Conservation (phyloP, 2,797 vertebrate species). For the Ciconia nigra region DNA sequence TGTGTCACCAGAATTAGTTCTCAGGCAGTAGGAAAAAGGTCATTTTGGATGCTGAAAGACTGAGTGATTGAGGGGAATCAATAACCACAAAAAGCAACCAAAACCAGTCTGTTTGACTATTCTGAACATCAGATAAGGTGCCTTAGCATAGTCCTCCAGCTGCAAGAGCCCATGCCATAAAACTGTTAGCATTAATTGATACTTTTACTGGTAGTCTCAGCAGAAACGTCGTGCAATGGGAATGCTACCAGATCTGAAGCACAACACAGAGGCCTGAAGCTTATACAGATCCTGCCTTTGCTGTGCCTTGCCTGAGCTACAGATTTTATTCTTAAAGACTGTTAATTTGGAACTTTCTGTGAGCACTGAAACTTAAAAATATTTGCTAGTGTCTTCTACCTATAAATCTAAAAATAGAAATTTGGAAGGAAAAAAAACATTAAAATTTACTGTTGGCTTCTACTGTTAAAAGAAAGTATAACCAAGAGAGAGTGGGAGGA, state of each 20-base stretch:
- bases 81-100: not conserved
- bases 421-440: not conserved
- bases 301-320: not conserved
- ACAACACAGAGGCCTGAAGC: not conserved
- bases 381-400: not conserved
- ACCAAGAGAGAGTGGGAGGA: not conserved
- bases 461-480: not conserved
- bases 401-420: constrained; percentile 7
- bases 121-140: not conserved
- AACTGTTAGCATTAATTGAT: not conserved
- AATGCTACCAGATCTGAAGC: not conserved
- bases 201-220: not conserved
- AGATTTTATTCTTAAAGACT: not conserved
- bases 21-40: not conserved
- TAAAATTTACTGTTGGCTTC: not conserved
- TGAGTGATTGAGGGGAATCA: not conserved
- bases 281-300: not conserved
- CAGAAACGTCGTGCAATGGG: not conserved
- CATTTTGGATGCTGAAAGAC: not conserved
- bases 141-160: not conserved
- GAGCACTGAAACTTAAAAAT: not conserved
- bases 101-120: not conserved
- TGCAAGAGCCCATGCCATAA: not conserved
- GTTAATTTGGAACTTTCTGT: not conserved
- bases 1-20: not conserved